Evolutionary conservation across 2,888 invertebrate genomes (phyloP).

Genomic region (Dioctria rufipes): DNA sequence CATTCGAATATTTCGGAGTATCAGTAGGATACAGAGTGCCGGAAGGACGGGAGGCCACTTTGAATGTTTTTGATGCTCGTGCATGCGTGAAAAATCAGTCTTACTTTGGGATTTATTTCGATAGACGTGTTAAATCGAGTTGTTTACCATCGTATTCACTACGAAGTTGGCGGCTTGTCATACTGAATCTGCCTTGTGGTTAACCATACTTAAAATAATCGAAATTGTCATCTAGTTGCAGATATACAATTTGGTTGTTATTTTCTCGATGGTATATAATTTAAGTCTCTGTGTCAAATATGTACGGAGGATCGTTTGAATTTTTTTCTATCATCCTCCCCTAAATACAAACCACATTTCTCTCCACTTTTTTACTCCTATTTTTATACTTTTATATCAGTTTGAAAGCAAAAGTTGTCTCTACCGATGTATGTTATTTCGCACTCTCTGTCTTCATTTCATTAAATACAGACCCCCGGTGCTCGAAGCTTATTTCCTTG

Average conservation of each 20-base stretch:
- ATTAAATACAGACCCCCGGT: constrained; percentile 43
- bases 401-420: constrained; percentile 12
- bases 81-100: constrained; percentile 42
- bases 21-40: neutral
- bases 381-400: too few species aligned
- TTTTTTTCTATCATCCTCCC: too few species aligned
- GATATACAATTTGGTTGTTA: too few species aligned
- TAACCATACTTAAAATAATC: constrained; percentile 5
- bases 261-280: too few species aligned
- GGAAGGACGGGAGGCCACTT: neutral
- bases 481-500: constrained; percentile 29
- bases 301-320: too few species aligned
- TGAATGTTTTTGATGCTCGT: constrained; percentile 15
- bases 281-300: too few species aligned
- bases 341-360: too few species aligned
- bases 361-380: too few species aligned
- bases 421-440: constrained; percentile 7
- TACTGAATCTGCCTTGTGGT: neutral
- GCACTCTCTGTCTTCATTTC: constrained; percentile 18
- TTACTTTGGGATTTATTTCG: constrained; percentile 31
- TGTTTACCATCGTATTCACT: constrained; percentile 14
- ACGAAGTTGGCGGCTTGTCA: constrained; percentile 16
- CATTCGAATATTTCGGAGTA: neutral
- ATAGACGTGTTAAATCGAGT: constrained; percentile 48
- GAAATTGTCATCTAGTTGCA: constrained; percentile 29